Evolutionary conservation across 2,888 invertebrate species (phyloP).

Genomic region (Nomada hirtipes): DNA sequence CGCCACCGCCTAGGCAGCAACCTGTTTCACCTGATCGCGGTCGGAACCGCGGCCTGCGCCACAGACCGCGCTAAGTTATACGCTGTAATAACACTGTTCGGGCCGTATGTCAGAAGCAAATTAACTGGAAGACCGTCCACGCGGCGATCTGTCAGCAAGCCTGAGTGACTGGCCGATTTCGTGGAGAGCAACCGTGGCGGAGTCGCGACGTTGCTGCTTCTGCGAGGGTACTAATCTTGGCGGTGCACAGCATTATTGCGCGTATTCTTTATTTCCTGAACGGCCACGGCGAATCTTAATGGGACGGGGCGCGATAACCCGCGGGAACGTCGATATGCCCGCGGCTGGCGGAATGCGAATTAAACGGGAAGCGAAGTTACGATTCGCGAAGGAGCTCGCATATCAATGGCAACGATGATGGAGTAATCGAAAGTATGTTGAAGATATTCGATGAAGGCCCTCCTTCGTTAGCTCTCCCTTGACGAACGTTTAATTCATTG

Average conservation of each 20-base stretch:
- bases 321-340: neutral
- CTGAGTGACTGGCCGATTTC: slow-evolving; percentile 35
- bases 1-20: slow-evolving; percentile 50
- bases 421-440: slow-evolving; percentile 31
- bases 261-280: slow-evolving; percentile 36
- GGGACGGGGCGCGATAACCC: slow-evolving; percentile 30
- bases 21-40: slow-evolving; percentile 64
- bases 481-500: neutral
- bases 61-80: slow-evolving; percentile 56
- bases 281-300: slow-evolving; percentile 36
- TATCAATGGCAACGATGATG: slow-evolving; percentile 34
- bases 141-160: slow-evolving; percentile 55
- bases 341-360: slow-evolving; percentile 46
- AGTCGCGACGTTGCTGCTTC: neutral
- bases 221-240: neutral
- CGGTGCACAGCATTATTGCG: slow-evolving; percentile 31
- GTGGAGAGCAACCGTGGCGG: neutral
- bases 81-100: slow-evolving; percentile 58
- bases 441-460: neutral
- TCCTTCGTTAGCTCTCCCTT: neutral
- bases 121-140: slow-evolving; percentile 56
- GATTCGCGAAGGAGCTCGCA: slow-evolving; percentile 17
- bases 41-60: slow-evolving; percentile 39
- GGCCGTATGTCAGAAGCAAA: slow-evolving; percentile 58
- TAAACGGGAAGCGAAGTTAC: slow-evolving; percentile 44